These are phyloP conservation scores for Esox lucius DNA, from an alignment of 2,797 vertebrate species.

Conservation along the genomic window DNA sequence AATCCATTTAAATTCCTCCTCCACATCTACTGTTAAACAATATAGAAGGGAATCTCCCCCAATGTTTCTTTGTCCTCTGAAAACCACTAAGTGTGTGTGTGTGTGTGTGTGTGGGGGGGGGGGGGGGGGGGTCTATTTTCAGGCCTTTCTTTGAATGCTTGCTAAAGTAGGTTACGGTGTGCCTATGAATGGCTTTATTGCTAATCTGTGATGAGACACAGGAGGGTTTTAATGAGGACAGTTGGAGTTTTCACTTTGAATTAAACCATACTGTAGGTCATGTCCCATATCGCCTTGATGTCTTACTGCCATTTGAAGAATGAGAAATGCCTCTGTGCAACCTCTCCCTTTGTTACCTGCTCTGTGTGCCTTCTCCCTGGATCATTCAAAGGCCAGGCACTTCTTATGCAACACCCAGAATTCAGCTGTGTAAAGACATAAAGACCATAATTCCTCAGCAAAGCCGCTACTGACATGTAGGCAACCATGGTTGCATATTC, in stretches of 20 bases:
- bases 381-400: neutral
- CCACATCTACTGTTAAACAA: no score
- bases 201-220: neutral
- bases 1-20: no score
- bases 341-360: neutral
- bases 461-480: constrained; percentile 35
- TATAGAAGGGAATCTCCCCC: no score
- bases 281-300: neutral
- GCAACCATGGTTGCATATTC: constrained; percentile 10
- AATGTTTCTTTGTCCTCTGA: no score
- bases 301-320: neutral
- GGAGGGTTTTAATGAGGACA: neutral
- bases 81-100: no score
- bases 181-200: neutral
- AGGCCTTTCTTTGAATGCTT: no score
- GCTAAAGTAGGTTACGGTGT: neutral
- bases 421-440: constrained; percentile 7
- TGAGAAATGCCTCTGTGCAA: neutral
- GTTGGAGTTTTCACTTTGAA: constrained; percentile 9
- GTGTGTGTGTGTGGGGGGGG: no score
- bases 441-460: constrained; percentile 19
- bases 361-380: neutral
- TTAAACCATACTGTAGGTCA: neutral
- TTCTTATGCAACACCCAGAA: constrained; percentile 9
- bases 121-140: no score